phyloP scores from a whole-genome alignment of 2,888 invertebrate genomes.

The Cheilosia pagana region DNA sequence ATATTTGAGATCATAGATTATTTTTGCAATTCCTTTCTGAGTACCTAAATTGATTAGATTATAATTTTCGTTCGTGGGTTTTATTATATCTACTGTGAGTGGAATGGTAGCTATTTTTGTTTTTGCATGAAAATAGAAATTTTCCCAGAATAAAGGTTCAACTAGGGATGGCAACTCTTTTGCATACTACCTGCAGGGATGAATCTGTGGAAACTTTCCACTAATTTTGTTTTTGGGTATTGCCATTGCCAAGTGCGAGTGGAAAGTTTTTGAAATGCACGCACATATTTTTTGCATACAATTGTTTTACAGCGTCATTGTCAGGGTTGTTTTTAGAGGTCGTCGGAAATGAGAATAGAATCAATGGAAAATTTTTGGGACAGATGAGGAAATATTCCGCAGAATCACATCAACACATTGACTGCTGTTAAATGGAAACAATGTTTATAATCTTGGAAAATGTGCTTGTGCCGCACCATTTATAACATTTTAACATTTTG shows the following conservation, averaged over 20 bases:
- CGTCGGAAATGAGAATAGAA: background rate
- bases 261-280: background rate
- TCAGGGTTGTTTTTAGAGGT: background rate
- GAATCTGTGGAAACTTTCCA: background rate
- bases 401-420: too few relatives aligned
- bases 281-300: background rate
- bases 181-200: background rate
- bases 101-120: background rate
- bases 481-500: too few relatives aligned
- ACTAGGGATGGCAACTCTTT: background rate
- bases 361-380: background rate
- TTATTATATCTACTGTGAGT: background rate
- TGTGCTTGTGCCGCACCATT: too few relatives aligned
- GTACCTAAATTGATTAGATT: conserved; percentile 4
- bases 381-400: too few relatives aligned
- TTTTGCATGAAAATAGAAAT: background rate
- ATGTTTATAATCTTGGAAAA: too few relatives aligned
- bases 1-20: conserved; percentile 14
- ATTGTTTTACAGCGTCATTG: background rate
- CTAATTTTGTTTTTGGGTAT: background rate
- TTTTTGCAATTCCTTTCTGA: background rate
- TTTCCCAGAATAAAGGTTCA: background rate
- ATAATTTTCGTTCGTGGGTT: background rate
- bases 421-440: too few relatives aligned
- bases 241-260: background rate